phyloP scores from a whole-genome alignment of 2,113 vertebrate species.

The Lipotes vexillifer region DNA sequence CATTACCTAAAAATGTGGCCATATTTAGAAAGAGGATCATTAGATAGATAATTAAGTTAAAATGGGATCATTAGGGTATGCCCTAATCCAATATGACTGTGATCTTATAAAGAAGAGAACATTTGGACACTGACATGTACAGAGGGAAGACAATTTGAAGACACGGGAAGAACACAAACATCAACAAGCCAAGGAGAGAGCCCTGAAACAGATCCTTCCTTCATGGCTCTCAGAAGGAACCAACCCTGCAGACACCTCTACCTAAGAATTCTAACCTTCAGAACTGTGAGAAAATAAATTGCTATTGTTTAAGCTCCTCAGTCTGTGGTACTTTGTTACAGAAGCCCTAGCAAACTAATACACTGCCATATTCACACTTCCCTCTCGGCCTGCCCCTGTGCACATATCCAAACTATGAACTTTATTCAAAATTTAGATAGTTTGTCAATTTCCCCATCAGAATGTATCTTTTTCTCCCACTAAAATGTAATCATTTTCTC shows the following conservation, averaged over 20 bases:
- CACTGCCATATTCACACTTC: background rate
- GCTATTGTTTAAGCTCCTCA: fast-evolving
- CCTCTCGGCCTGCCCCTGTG: background rate
- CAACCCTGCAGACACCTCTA: background rate
- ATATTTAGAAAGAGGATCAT: background rate
- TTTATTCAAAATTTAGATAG: background rate
- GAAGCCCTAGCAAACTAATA: background rate
- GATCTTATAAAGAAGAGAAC: background rate
- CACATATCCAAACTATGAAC: background rate
- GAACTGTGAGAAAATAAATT: background rate
- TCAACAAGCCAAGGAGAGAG: background rate
- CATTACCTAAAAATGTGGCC: background rate
- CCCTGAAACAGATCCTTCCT: background rate
- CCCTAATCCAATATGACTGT: background rate
- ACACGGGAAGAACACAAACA: background rate
- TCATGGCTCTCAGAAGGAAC: background rate
- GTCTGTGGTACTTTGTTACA: background rate
- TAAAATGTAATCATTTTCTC: background rate
- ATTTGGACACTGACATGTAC: background rate
- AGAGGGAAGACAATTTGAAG: background rate
- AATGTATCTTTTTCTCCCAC: background rate
- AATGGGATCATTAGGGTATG: background rate
- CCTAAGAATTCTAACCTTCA: background rate
- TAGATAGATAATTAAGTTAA: background rate
- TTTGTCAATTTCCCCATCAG: background rate